Base-by-base conservation (phyloP, 1,140 invertebrate species). In the Venustaconcha ellipsiformis region DNA sequence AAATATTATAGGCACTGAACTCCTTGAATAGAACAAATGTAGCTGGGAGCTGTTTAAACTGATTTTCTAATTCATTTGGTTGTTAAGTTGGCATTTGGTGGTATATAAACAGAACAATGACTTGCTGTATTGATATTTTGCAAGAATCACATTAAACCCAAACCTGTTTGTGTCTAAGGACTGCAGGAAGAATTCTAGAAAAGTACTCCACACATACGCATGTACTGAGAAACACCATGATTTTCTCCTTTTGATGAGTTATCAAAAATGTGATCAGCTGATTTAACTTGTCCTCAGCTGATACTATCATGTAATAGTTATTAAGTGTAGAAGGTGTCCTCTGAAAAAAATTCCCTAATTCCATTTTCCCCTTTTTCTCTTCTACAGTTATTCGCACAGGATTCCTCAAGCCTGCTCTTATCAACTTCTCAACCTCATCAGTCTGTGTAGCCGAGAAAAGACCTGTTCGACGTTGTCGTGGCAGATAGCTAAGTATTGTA, bases 371-470 rank as follows among this genome's bases (percentile, higher is more conserved):
- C 0, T 58, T 81, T 87, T 97, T 97, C 84, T 97, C 96, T 87
- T 95, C 96, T 0, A 99, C 96, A 58, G 94, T 93, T 30, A 99
- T 94, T 5, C 96, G 88, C 0, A 98, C 94, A 26, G 99, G 98
- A 92, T 99, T 99, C 83, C 99, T 91, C 1, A 99, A 90, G 3
- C 98, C 98, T 17, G 97, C 97, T 85, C 97, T 91, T 57, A 99
- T 95, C 20, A 99, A 90, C 79, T 96, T 94, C 79, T 96, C 93
- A 1, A 99, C 92, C 91, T 99, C 95, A 88, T 96, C 96, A 0
- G 97, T 99, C 90, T 99, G 98, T 20, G 99, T 99, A 12, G 99
- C 99, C 48, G 98, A 99, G 91, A 99, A 99, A 23, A 99, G 91
- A 0, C 97, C 97, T 1, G 99, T 99, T 84, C 97, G 92, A 80